Percentiles rank a stretch among this genome's conserved stretches.
These are phyloP conservation scores for Naso thynnoides DNA, from an alignment of 2,797 vertebrate genomes.

Conservation along the genomic window DNA sequence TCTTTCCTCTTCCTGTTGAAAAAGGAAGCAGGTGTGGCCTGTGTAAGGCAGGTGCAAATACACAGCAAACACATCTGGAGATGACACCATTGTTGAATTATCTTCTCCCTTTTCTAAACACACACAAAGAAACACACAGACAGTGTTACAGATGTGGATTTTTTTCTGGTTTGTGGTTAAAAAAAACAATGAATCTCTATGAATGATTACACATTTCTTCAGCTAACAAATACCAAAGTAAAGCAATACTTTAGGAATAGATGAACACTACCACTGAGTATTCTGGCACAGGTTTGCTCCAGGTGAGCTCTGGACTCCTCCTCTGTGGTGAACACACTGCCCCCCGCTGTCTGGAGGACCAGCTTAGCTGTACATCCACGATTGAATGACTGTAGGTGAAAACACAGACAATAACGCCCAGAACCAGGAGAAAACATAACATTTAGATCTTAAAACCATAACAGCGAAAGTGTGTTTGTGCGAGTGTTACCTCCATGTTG, in stretches of 20 bases:
- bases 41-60: slow-evolving; percentile 89
- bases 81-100: slow-evolving; percentile 60
- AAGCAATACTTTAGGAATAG: neutral
- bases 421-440: neutral
- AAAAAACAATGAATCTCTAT: too few species aligned
- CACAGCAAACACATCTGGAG: slow-evolving; percentile 86
- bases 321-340: slow-evolving; percentile 87
- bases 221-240: neutral
- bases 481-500: slow-evolving; percentile 85
- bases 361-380: slow-evolving; percentile 86
- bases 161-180: too few species aligned
- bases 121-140: neutral
- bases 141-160: slow-evolving; percentile 9
- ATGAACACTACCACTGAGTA: slow-evolving; percentile 82
- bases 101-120: slow-evolving; percentile 86
- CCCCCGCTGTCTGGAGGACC: slow-evolving; percentile 85
- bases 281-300: slow-evolving; percentile 87
- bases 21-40: slow-evolving; percentile 89
- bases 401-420: slow-evolving; percentile 11
- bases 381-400: slow-evolving; percentile 84
- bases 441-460: neutral
- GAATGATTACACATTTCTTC: too few species aligned
- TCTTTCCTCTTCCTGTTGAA: slow-evolving; percentile 80
- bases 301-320: slow-evolving; percentile 87
- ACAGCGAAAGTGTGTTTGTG: neutral